These are phyloP conservation scores for Belgica antarctica DNA, from an alignment of 2,888 invertebrate species.

Conservation along the genomic window DNA sequence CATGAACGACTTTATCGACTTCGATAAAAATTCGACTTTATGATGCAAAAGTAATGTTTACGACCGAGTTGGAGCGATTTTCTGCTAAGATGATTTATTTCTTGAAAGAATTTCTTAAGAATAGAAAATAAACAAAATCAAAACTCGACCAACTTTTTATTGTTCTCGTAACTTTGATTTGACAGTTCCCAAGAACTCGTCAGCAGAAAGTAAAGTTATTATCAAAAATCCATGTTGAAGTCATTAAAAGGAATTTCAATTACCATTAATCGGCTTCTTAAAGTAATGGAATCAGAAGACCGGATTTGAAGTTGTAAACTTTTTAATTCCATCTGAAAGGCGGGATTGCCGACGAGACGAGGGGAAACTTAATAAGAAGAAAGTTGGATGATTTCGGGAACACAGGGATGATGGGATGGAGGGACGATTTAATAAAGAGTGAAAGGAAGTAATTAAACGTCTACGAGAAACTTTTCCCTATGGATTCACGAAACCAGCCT, in stretches of 20 bases:
- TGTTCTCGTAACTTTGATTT: too few species aligned
- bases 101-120: too few species aligned
- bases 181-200: too few species aligned
- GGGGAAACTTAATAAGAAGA: background rate
- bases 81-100: background rate
- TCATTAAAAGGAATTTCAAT: slow-evolving; percentile 8
- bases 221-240: too few species aligned
- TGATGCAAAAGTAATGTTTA: slow-evolving; percentile 6
- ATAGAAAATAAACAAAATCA: too few species aligned
- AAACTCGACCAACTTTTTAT: too few species aligned
- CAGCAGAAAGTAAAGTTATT: too few species aligned
- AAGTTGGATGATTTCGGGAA: background rate
- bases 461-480: background rate
- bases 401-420: background rate
- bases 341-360: too few species aligned
- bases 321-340: too few species aligned
- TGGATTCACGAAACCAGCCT: background rate
- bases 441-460: slow-evolving; percentile 9
- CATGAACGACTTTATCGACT: background rate
- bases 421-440: background rate
- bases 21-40: background rate
- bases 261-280: background rate
- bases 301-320: background rate
- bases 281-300: background rate
- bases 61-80: too few species aligned